Evolutionary conservation across 1,140 invertebrate genomes (phyloP), one percentile per base, ranked within the genome.

Genomic region (Cotesia vestalis): DNA sequence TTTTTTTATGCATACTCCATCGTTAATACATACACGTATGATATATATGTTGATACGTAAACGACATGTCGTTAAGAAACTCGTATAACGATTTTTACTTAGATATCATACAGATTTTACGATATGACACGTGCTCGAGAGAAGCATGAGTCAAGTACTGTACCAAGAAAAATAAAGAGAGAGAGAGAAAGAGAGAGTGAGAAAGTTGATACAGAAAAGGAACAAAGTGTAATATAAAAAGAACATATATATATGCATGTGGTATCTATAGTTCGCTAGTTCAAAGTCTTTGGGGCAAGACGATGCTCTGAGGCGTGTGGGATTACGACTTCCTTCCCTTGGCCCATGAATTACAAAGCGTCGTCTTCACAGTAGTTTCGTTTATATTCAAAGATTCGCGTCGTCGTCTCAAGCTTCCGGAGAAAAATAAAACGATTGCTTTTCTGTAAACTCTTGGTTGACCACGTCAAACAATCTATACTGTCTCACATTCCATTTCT

Each of bases 331-430:
- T 75, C 69, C 74, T 73, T 69, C 68, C 77, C 70, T 74, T 78
- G 71, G 73, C 74, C 77, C 77, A 80, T 80, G 79, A 80, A 79
- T 79, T 80, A 77, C 78, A 80, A 80, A 80, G 75, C 73, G 68
- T 71, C 69, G 34, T 62, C 60, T 11, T 38, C 60, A 14, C 34
- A 38, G 11, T 38, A 51, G 66, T 67, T 67, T 67, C 78, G 78
- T 80, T 81, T 79, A 79, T 81, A 81, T 81, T 81, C 79, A 81
- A 76, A 79, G 76, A 77, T 78, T 77, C 75, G 71, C 76, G 63
- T 69, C 75, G 67, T 68, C 71, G 60, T 69, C 71, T 59, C 66
- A 71, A 57, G 36, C 17, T 66, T 38, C 14, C 20, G 38, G 9
- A 69, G 52, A 69, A 72, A 71, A 70, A 66, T 64, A 59, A 63